Base-by-base conservation (phyloP, 2,888 invertebrate genomes). In the Eristalis pertinax region DNA sequence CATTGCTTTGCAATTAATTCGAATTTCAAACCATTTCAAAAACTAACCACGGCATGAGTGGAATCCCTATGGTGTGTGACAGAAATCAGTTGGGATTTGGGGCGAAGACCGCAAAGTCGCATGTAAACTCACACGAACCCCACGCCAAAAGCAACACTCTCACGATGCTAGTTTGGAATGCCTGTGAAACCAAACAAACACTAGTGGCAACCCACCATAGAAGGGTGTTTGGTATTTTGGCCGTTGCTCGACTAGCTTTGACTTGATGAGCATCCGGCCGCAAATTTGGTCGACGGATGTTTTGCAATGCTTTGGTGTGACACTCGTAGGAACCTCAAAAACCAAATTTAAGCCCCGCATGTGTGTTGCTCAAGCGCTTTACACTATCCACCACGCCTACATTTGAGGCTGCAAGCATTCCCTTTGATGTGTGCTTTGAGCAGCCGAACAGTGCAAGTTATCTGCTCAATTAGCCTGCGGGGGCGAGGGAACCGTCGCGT, bases 401-500 rank as follows among this genome's bases (percentile, higher is more conserved):
- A 10, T 32, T 32, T 1, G 32, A 32, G 32, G 32, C 8, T 8
- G 32, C 10, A 19, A 19, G 1, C 19, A 7, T 43, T 43, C 43
- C 50, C 38, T 38, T 38, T 38, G 38, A 13, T 38, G 38, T 38
- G 7, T 50, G 43, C n/a, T 3, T 15, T 32, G 10, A 8, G 1
- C 32, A 32, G 32, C 32, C 32, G 8, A 10, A 5, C 8, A 32
- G 10, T 50, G 26, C 35, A 15, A 65, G 56, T n/a, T 56, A 38
- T 50, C 22, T 67, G 22, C 15, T 68, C 43, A 29, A 60, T 76
- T 68, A 68, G 50, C 26, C n/a, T n/a, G 10, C 32, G 60, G 38
- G 70, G 7, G 1, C 15, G 15, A 32, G 38, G 11, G 15, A 65
- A 64, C 62, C 19, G 60, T 79, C 67, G 72, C 79, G 65, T 79